A percentile compares a stretch with the other conserved stretches of the same genome.
phyloP scores from a whole-genome alignment of 2,797 vertebrate species.

The Malacoraja senta region DNA sequence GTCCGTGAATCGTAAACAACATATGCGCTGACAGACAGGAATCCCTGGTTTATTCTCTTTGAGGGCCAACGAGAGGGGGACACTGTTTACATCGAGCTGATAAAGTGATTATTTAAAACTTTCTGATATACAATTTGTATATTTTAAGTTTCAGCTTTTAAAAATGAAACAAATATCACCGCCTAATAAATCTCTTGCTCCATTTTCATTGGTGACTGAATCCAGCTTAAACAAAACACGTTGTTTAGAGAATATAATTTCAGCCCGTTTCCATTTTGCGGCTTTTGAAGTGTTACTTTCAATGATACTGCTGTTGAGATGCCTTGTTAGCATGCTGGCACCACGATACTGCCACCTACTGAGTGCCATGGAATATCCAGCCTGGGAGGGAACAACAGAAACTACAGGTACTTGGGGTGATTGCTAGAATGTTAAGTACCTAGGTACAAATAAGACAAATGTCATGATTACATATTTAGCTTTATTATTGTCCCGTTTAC shows the following conservation, averaged over 20 bases:
- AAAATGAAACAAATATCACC: neutral
- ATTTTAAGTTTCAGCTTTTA: neutral
- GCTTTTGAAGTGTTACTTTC: neutral
- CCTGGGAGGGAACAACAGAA: neutral
- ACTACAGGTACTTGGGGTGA: neutral
- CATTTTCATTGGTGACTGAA: neutral
- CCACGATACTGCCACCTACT: conserved; percentile 14
- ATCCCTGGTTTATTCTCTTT: conserved; percentile 20
- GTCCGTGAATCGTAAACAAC: conserved; percentile 20
- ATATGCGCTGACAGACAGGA: conserved; percentile 18
- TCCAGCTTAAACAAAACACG: neutral
- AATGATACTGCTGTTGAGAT: neutral
- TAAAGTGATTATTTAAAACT: neutral
- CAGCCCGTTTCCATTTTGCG: neutral
- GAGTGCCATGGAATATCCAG: neutral
- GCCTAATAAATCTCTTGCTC: neutral
- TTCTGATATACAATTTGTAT: conserved; percentile 23
- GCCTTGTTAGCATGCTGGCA: neutral
- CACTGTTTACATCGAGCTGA: neutral
- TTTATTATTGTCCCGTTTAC: too few species aligned
- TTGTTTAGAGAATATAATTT: neutral
- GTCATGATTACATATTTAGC: neutral
- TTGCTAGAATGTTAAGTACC: neutral
- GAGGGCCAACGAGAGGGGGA: neutral
- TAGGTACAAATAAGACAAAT: neutral